A percentile compares a stretch with the other conserved stretches of the same genome.
phyloP scores from a whole-genome alignment of 2,113 vertebrate genomes.

The Orientallactaga bullata region DNA sequence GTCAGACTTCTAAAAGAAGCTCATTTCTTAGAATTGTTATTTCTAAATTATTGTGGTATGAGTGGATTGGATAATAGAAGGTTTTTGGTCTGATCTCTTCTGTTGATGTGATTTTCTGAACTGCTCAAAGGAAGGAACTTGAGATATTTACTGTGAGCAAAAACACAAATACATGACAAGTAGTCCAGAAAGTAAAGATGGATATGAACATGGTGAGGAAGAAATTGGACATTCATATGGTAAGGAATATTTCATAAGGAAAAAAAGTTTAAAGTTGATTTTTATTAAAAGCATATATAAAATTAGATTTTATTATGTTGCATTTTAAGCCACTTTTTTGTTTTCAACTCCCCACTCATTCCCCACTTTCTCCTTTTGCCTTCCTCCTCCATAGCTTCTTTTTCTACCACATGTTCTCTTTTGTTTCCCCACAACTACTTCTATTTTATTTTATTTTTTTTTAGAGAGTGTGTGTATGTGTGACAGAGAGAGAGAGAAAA shows the following conservation, averaged over 20 bases:
- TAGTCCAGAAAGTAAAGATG: neutral
- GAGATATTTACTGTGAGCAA: neutral
- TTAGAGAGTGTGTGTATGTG: no score
- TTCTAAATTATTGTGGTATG: slow-evolving; percentile 5
- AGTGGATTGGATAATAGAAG: neutral
- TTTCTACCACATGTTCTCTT: no score
- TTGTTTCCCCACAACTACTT: no score
- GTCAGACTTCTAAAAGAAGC: neutral
- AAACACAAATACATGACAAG: neutral
- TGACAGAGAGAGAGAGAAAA: no score
- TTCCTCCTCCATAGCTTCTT: no score
- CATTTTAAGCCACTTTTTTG: no score
- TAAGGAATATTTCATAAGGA: neutral
- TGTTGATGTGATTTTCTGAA: neutral
- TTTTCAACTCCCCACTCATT: no score
- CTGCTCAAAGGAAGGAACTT: neutral
- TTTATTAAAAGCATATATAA: no score
- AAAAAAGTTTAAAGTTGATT: neutral
- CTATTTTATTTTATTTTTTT: no score
- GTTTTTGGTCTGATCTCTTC: neutral
- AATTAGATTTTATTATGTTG: no score
- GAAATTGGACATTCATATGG: neutral
- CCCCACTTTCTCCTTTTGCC: no score
- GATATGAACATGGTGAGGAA: neutral
- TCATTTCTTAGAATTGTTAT: neutral